Base-by-base conservation (phyloP, 2,113 vertebrate genomes). In the Phaethornis superciliosus region DNA sequence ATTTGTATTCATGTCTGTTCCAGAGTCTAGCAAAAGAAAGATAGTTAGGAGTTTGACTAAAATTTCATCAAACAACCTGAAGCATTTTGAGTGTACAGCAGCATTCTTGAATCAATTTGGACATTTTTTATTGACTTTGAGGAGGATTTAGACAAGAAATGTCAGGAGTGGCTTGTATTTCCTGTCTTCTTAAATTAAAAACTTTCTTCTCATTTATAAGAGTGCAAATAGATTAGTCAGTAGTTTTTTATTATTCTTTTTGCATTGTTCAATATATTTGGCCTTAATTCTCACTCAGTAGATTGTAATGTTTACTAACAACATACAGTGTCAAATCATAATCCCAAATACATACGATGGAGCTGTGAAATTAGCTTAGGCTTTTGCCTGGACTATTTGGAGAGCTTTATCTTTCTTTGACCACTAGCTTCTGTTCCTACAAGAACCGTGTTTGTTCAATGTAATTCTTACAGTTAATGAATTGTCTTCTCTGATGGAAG, bases 401-500 rank as follows among this genome's bases (percentile, higher is more conserved):
- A 90, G 46, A 72, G 6, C 47, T 71, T 83, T 23, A 37, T 46
- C 21, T 72, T 76, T 40, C 37, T 89, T 65, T 89, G 40, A 35
- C 27, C 16, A 32, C 22, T 17, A 55, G 19, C 10, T 56, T 63
- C 12, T 23, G 11, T 81, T 92, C 40, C 76, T 82, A 40, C 4
- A 89, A 71, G 26, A 77, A 76, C 26, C 40, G 46, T 56, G 12
- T 32, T 63, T 91, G 18, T 72, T 78, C 51, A 28, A 76, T 84
- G 5, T 60, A 72, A 77, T 95, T 95, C 68, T 94, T 88, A 23
- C 54, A 99, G 99, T 97, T 79, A 99, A 98, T 93, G 99, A 99
- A 65, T 97, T 99, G 40, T 97, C 96, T 20, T 97, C 97, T 30
- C 98, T 99, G 78, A 98, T 98, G 84, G 98, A 99, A 67, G 98